Evolutionary conservation across 2,888 invertebrate genomes (phyloP).

Genomic region (Eupithecia subumbrata): DNA sequence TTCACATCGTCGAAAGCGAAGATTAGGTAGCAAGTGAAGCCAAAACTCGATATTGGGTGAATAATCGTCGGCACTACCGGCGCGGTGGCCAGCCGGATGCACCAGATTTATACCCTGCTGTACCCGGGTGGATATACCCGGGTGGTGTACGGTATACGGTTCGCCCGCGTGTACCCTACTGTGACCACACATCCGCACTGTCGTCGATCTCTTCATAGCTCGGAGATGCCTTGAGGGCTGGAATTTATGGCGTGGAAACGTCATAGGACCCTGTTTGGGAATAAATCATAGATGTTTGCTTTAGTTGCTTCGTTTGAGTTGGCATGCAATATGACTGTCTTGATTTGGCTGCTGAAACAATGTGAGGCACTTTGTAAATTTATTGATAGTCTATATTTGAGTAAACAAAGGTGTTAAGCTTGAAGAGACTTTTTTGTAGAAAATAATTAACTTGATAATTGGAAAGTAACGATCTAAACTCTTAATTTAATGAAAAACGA

Average conservation of each 20-base stretch:
- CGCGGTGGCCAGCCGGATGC: conserved; percentile 79
- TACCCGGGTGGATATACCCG: conserved; percentile 35
- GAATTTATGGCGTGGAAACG: conserved; percentile 82
- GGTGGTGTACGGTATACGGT: conserved; percentile 31
- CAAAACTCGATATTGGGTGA: conserved; percentile 84
- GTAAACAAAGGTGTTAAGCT: neutral
- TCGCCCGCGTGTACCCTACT: conserved; percentile 58
- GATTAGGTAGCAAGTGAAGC: conserved; percentile 82
- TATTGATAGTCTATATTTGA: neutral
- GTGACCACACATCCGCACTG: conserved; percentile 70
- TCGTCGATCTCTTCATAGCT: conserved; percentile 78
- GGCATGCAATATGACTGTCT: conserved; percentile 1
- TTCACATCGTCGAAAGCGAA: conserved; percentile 74
- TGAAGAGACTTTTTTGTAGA: neutral
- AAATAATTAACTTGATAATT: neutral
- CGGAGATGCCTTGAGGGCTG: conserved; percentile 81
- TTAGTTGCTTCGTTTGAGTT: conserved; percentile 32
- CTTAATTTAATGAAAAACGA: neutral
- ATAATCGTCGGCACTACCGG: conserved; percentile 83
- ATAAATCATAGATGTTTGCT: conserved; percentile 79
- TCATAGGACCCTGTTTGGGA: conserved; percentile 75
- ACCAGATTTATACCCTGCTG: conserved; percentile 80
- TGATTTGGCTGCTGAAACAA: conserved; percentile 2
- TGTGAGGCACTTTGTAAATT: neutral
- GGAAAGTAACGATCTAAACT: neutral